Base-by-base conservation (phyloP, 1,140 invertebrate genomes). In the Aphelenchoides besseyi region DNA sequence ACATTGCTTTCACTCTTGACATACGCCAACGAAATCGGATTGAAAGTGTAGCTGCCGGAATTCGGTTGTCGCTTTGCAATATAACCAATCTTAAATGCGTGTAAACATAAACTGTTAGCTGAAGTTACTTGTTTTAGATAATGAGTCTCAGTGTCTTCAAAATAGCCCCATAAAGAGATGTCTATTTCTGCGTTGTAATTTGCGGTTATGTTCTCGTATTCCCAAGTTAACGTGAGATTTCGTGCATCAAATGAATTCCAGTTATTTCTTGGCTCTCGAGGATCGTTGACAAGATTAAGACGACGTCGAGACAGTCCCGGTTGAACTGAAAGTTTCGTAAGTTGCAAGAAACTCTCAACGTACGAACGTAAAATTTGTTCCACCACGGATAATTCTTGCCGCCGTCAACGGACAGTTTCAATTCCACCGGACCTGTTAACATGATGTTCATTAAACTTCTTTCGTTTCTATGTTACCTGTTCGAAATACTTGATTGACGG, bases 351-450 rank as follows among this genome's bases (percentile, higher is more conserved):
- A 63, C 76, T 76, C 71, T n/a, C n/a, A n/a, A n/a, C n/a, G n/a
- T n/a, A 77, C 75, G 61, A 32, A 79, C 72, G 37, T 75, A 74
- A 72, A 79, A 79, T 36, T 68, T 81, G 2, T 53, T 77, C 78
- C 91, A 91, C 90, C 87, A 92, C 90, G 93, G 92, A 67, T 91
- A 90, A 74, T 92, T 88, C 35, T 88, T 84, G 23, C 91, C 84
- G 32, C 89, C 89, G 75, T 89, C 89, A n/a, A 89, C 87, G n/a
- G 89, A 64, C 23, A 74, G 30, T 54, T 75, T 87, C 0, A 86
- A 90, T 33, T 91, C 90, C 0, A 92, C 94, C 23, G 94, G 86
- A 85, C 94, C 94, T 55, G n/a, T n/a, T n/a, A n/a, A n/a, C n/a
- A n/a, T n/a, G n/a, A n/a, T 5, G 2, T 2, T 2, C 28, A 61